Base-by-base conservation (phyloP, 2,113 vertebrate genomes). In the Sarotherodon lohbergeri region DNA sequence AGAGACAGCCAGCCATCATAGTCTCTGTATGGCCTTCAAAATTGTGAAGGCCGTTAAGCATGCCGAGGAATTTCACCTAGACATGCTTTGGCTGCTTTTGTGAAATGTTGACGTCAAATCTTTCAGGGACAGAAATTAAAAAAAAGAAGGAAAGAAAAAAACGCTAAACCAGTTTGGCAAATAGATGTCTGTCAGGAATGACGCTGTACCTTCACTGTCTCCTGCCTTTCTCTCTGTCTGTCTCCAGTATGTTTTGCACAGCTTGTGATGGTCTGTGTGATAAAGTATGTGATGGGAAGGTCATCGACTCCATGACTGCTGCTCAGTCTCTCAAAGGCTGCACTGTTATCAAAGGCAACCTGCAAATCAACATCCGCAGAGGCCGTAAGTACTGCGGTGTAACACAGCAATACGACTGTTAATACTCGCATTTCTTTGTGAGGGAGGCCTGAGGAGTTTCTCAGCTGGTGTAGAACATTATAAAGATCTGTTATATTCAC, bases 311-410 rank as follows among this genome's bases (percentile, higher is more conserved):
- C 0, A 97, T 99, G 89, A 98, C 98, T 0, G 98, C 98, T 1
- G 99, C 99, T 29, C 98, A 99, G 90, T 97, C 97, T 92, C 96
- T 99, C 39, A 97, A 98, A 94, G 98, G 97, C 78, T 99, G 99
- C 93, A 99, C 99, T 1, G 97, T 99, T 91, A 97, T 99, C 94
- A 98, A 96, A 93, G 99, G 99, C 81, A 98, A 98, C 93, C 92
- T 99, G 92, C 97, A 98, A 80, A 99, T 99, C 94, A 99, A 98
- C 94, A 99, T 99, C 96, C 98, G 98, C 6, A 96, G 98, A 86
- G 99, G 98, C 94, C 98, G 98, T 99, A 89, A 98, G 99, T 99
- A 92, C 81, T n/a, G 71, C 73, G 59, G 73, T 3, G 16, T 11
- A n/a, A 32, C 80, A 13, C 52, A 59, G 27, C 59, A 80, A 73